Base-by-base conservation (phyloP, 2,888 invertebrate species). In the Pollenia amentaria region DNA sequence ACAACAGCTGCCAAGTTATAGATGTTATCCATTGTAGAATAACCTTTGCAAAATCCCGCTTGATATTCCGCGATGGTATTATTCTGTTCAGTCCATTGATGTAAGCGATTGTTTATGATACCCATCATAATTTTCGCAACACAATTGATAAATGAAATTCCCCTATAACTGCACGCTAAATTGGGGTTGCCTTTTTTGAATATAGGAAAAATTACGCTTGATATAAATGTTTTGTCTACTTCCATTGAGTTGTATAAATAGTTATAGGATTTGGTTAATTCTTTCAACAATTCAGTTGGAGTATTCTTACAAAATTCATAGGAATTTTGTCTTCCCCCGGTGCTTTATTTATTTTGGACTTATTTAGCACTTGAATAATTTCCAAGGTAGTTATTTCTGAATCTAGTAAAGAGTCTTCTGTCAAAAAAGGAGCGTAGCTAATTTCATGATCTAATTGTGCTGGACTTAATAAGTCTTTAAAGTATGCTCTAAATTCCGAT, bases 1-100 rank as follows among this genome's bases (percentile, higher is more conserved):
- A 53, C 53, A 53, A 53, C 16, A 16, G 18, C 16, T 53, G 53
- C 53, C 53, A 53, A 53, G 16, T 53, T 53, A 53, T 53, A 16
- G 1, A 53, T 53, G 14, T 53, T 53, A 18, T 53, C 53, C 53
- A 53, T 53, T 53, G 53, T 53, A 7, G 53, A 53, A 8, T 53
- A 18, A 10, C 53, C 53, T 53, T 53, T 53, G 11, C 53, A 3
- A 16, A 53, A 53, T 16, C 16, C 12, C 1, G 48, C 48, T 51
- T 51, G 48, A 51, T 51, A 14, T 51, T 51, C 48, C 1, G 48
- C 8, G 1, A 51, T 51, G n/a, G 8, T 14, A n/a, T 51, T 51
- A 51, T n/a, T n/a, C n/a, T n/a, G n/a, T n/a, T 51, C 48, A 12
- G 48, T 51, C 48, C 48, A 51, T 51, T 51, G 12, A n/a, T n/a